Percentiles rank a stretch among this genome's conserved stretches.
Conservation (phyloP, 2,888 invertebrate species). For the Oithona nana region DNA sequence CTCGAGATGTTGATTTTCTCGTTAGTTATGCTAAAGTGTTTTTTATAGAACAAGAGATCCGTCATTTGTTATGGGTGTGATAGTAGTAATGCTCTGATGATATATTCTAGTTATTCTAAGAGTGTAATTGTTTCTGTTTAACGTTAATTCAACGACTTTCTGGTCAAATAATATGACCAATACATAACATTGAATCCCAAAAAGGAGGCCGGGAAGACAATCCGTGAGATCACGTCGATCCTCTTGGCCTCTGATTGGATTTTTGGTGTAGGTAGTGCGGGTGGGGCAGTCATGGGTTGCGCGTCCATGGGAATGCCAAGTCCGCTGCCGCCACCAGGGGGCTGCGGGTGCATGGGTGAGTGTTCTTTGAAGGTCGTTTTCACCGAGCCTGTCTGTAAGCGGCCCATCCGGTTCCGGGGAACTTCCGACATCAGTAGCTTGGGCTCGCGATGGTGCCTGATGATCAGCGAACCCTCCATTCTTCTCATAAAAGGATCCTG, state of each 20-base stretch:
- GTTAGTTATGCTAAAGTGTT: too few relatives aligned
- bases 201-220: conserved; percentile 13
- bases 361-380: background rate
- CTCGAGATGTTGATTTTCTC: too few relatives aligned
- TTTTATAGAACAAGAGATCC: too few relatives aligned
- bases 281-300: background rate
- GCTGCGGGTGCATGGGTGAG: background rate
- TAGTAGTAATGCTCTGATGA: too few relatives aligned
- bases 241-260: conserved; percentile 14
- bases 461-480: conserved; percentile 5
- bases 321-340: too few relatives aligned
- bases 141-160: too few relatives aligned
- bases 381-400: background rate
- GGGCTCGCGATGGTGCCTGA: background rate
- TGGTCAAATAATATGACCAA: conserved; percentile 17
- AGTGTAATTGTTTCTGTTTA: too few relatives aligned
- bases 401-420: conserved; percentile 11
- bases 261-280: background rate
- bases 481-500: conserved; percentile 13
- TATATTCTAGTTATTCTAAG: too few relatives aligned
- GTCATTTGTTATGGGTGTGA: too few relatives aligned
- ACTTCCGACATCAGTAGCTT: conserved; percentile 1
- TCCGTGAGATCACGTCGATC: conserved; percentile 20
- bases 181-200: conserved; percentile 17
- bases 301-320: too few relatives aligned